phyloP scores from a whole-genome alignment of 2,113 vertebrate species.

The Cricetomys ansorgei region DNA sequence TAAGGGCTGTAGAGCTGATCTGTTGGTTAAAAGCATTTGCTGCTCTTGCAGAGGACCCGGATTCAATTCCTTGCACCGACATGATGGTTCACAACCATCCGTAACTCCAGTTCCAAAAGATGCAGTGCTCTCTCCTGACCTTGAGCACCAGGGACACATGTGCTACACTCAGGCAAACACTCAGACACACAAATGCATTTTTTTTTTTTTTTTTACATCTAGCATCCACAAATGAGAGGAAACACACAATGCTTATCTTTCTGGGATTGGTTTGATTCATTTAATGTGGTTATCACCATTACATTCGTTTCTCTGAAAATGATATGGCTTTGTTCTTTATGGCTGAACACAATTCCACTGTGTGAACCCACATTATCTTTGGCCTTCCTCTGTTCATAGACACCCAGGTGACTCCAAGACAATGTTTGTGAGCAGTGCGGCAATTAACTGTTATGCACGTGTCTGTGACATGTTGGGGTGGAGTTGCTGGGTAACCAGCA shows the following conservation, averaged over 20 bases:
- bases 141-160: background rate
- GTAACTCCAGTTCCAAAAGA: background rate
- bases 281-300: too few relatives aligned
- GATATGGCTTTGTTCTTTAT: background rate
- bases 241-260: background rate
- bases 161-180: background rate
- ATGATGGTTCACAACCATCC: background rate
- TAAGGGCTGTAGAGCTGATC: background rate
- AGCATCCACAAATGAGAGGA: background rate
- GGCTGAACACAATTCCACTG: too few relatives aligned
- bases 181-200: background rate
- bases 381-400: background rate
- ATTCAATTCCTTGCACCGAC: background rate
- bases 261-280: background rate
- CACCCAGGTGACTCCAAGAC: background rate
- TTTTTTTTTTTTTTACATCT: background rate
- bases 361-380: background rate
- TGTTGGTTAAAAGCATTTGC: background rate
- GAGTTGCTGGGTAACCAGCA: background rate
- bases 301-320: background rate
- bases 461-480: background rate
- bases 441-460: background rate
- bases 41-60: background rate
- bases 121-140: background rate
- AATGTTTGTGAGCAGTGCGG: background rate